phyloP scores from a whole-genome alignment of 1,140 invertebrate genomes.

The Episyrphus balteatus region DNA sequence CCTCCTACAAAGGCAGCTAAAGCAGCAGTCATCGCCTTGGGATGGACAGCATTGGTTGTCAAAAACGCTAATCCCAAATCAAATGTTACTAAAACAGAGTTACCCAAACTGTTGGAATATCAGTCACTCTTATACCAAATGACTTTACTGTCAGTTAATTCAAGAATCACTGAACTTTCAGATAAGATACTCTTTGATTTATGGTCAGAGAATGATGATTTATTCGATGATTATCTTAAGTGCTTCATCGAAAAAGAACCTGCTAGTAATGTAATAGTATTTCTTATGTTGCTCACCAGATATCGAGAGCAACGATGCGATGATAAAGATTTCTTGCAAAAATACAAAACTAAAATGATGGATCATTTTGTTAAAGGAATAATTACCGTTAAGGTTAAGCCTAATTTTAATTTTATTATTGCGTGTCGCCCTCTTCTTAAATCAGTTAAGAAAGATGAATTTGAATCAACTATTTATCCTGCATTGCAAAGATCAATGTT shows the following conservation, averaged over 20 bases:
- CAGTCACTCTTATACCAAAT: constrained; percentile 25
- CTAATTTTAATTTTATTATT: constrained; percentile 53
- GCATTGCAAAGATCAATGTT: constrained; percentile 84
- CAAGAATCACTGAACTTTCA: constrained; percentile 20
- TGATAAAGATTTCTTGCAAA: constrained; percentile 32
- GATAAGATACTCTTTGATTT: constrained; percentile 25
- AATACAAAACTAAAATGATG: constrained; percentile 42
- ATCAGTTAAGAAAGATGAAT: constrained; percentile 57
- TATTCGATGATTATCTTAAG: constrained; percentile 14
- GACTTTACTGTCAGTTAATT: constrained; percentile 13
- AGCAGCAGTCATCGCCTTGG: constrained; percentile 22
- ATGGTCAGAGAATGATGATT: constrained; percentile 18
- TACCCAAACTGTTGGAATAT: constrained; percentile 21
- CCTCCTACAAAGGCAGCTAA: constrained; percentile 51
- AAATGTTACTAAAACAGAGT: constrained; percentile 25
- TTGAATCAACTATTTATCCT: constrained; percentile 64
- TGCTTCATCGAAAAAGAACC: constrained; percentile 22
- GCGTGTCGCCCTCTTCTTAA: constrained; percentile 53
- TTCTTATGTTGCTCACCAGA: constrained; percentile 18
- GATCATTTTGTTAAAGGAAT: constrained; percentile 70
- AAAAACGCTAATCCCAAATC: constrained; percentile 16
- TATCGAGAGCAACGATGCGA: constrained; percentile 8
- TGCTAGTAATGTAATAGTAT: constrained; percentile 14
- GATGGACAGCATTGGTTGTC: constrained; percentile 19
- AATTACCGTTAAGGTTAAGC: constrained; percentile 68